Evolutionary conservation across 64 coral and sea anemone genomes (phyloP).

Genomic region (Pachyseris speciosa): DNA sequence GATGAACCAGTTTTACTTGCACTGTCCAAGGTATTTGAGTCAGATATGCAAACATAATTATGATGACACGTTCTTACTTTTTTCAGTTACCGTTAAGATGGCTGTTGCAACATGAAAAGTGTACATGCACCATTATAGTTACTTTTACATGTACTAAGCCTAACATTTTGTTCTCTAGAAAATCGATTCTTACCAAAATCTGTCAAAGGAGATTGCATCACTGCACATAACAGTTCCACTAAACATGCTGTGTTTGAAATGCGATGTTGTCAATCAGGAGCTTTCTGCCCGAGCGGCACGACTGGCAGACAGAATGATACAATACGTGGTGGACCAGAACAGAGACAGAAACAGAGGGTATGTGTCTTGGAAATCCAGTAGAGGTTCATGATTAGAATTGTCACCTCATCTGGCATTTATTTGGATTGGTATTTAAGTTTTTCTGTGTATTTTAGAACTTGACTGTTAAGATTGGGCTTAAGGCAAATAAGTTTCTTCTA

Average conservation of each 20-base stretch:
- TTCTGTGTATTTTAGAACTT: too few species aligned
- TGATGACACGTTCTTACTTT: not conserved
- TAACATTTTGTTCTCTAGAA: constrained; percentile 42
- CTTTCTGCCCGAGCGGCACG: constrained; percentile 77
- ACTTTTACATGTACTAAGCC: too few species aligned
- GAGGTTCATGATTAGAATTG: not conserved
- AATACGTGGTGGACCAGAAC: constrained; percentile 89
- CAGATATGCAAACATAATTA: too few species aligned
- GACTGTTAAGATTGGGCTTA: too few species aligned
- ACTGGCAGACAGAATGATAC: constrained; percentile 80
- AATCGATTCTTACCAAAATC: constrained; percentile 91
- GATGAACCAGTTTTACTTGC: constrained; percentile 90
- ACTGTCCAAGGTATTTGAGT: constrained; percentile 90
- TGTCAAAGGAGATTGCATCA: constrained; percentile 85
- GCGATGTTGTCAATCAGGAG: constrained; percentile 89
- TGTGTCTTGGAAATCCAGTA: too few species aligned
- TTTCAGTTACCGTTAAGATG: too few species aligned
- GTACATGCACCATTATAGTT: too few species aligned
- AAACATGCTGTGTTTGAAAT: constrained; percentile 97
- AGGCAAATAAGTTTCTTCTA: too few species aligned
- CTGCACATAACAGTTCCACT: constrained; percentile 95
- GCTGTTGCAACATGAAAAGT: too few species aligned
- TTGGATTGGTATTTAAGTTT: too few species aligned
- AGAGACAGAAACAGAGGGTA: constrained; percentile 96
- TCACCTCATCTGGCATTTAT: too few species aligned